Conservation (phyloP, 2,113 vertebrate genomes). For the Hemichromis elongatus region DNA sequence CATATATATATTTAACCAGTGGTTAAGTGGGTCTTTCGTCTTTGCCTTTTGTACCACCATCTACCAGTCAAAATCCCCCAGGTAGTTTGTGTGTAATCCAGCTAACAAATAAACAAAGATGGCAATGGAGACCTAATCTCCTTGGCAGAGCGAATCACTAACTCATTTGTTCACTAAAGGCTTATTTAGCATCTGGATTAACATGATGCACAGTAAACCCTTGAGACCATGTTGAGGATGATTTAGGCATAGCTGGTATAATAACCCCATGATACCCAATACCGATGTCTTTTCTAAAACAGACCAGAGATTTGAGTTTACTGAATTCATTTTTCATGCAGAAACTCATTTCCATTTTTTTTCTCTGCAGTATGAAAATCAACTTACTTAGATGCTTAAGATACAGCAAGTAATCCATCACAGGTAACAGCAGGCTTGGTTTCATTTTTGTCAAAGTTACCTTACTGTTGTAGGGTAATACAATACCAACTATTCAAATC, state of each 20-base stretch:
- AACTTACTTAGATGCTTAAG: neutral
- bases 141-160: neutral
- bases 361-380: neutral
- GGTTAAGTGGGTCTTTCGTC: too few relatives aligned
- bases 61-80: neutral
- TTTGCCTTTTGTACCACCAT: too few relatives aligned
- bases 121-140: neutral
- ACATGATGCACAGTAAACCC: neutral
- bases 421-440: neutral
- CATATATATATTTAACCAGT: too few relatives aligned
- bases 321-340: conserved; percentile 1
- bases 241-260: neutral
- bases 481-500: neutral
- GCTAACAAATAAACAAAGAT: neutral
- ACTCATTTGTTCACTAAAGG: neutral
- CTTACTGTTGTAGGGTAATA: neutral
- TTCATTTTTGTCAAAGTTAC: neutral
- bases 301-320: neutral
- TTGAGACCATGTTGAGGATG: neutral
- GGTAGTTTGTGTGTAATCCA: too few relatives aligned
- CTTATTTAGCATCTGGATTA: neutral
- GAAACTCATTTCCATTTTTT: neutral
- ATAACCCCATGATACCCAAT: neutral
- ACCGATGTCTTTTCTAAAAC: neutral
- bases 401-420: conserved; percentile 8